These are phyloP conservation scores for Drosophila tristis DNA, from an alignment of 1,140 invertebrate species.

Conservation along the genomic window DNA sequence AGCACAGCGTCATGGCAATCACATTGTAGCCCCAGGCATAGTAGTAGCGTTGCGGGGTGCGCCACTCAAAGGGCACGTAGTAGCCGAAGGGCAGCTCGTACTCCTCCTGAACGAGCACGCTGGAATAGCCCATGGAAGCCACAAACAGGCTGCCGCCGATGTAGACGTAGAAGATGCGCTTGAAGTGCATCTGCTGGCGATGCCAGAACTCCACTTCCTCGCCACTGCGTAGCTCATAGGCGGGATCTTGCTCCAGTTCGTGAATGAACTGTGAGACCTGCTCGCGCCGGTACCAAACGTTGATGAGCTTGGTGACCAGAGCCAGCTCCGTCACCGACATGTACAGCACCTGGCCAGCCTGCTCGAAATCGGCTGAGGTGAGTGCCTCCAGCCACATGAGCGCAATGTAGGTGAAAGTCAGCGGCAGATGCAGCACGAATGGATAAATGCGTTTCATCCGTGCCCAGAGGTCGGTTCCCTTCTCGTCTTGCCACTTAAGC, in stretches of 20 bases:
- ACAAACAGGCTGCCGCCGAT: conserved; percentile 38
- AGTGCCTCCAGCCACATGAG: conserved; percentile 72
- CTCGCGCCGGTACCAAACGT: conserved; percentile 56
- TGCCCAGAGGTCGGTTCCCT: neutral
- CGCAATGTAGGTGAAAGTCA: conserved; percentile 59
- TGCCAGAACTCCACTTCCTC: conserved; percentile 49
- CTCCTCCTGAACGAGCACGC: conserved; percentile 50
- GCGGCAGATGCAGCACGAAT: conserved; percentile 56
- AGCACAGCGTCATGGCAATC: conserved; percentile 66
- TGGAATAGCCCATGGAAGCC: conserved; percentile 31
- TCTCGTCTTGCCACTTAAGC: conserved; percentile 38
- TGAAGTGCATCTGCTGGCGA: conserved; percentile 42
- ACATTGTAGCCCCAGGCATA: conserved; percentile 70
- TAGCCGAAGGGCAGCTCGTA: conserved; percentile 69
- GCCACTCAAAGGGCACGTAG: conserved; percentile 78
- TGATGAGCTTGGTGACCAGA: conserved; percentile 60
- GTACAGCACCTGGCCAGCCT: conserved; percentile 63
- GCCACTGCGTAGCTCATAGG: conserved; percentile 9
- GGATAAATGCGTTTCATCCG: conserved; percentile 34
- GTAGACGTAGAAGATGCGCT: conserved; percentile 49
- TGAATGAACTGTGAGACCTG: conserved; percentile 35
- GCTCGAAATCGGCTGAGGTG: conserved; percentile 45
- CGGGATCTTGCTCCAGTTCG: conserved; percentile 27
- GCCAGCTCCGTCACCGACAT: conserved; percentile 69
- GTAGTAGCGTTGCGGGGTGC: conserved; percentile 43